Evolutionary conservation across 2,888 invertebrate species (phyloP), one percentile per base, ranked within the genome.

Genomic region (Mesopsocus fuscifrons): DNA sequence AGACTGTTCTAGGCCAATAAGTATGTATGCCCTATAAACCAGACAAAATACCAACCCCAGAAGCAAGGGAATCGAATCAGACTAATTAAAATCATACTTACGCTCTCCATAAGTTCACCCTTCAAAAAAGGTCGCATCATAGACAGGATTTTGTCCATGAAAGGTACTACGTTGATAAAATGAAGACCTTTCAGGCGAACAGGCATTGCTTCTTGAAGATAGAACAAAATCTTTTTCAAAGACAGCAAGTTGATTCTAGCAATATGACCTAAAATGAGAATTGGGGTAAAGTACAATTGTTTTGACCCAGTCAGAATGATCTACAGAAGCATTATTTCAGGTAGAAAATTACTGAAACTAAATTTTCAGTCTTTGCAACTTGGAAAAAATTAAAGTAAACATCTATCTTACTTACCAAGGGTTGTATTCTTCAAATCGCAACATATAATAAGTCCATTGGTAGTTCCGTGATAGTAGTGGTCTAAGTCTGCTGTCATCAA

Each of bases 121-220:
- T 50, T 47, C 4, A 51, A 46, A 46, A 53, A 52, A 9, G 53
- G 53, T 11, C 47, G 48, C 9, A 51, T 48, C 33, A 51, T 38
- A 6, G 46, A 35, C 49, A 53, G 48, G n/a, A 52, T 46, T 40
- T 50, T 48, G 3, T 48, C 44, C 41, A 52, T 49, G 2, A 51
- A 48, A 9, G 50, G 34, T 23, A 47, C 49, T 8, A 49, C 51
- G 41, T 52, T 51, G 38, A 53, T 45, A 6, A 51, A 34, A 21
- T 51, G 50, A 6, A 51, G 48, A 2, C 46, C 47, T 43, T 51
- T 48, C 15, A 51, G 44, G 17, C 51, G 23, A 9, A 53, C 47
- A 5, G 52, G 52, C 47, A 51, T 49, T 6, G 50, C 52, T 41
- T 53, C 52, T 50, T 53, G 48, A 8, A 45, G 26, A 33, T 33